Base-by-base conservation (phyloP, 2,888 invertebrate genomes). In the Seladonia tumulorum region DNA sequence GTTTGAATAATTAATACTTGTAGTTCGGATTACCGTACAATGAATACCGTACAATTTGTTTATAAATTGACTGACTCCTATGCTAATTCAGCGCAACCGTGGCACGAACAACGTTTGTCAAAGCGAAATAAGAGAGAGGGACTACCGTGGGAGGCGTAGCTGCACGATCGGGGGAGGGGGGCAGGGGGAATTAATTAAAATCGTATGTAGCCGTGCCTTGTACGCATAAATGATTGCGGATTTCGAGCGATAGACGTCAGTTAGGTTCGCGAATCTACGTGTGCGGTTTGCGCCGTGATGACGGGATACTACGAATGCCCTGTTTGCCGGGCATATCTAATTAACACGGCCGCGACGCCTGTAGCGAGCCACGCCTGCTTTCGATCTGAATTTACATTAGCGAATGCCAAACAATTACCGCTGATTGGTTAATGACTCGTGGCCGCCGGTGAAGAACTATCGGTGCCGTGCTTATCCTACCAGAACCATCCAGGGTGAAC, bases 361-460 rank as follows among this genome's bases (percentile, higher is more conserved):
- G 66, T 70, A 47, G 49, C 71, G 39, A 29, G 63, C 42, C 74
- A 88, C 71, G 60, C 47, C 39, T 25, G 77, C 70, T 74, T 82
- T 85, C 85, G 76, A 89, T 89, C 66, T 76, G 75, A 73, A 89
- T 87, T 79, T 86, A 86, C 87, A 86, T 90, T 85, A 85, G 82
- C 85, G 83, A 79, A 88, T 88, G 87, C 75, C 85, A 78, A 88
- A 89, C 92, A 87, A 92, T 92, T 91, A 89, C 45, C 86, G 77
- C 81, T 85, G 88, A 90, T 89, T 90, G 87, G 89, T 87, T 90
- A 91, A 92, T 88, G 87, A 85, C 78, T 89, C 87, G 86, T 85
- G 82, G 82, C 82, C 76, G 76, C 74, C 85, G 81, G 80, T 78
- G 57, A 74, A 66, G 76, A 86, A 85, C 77, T 78, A 71, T 83